Evolutionary conservation across 2,113 vertebrate species (phyloP), one percentile per base, ranked within the genome.

Genomic region (Podarcis raffonei): DNA sequence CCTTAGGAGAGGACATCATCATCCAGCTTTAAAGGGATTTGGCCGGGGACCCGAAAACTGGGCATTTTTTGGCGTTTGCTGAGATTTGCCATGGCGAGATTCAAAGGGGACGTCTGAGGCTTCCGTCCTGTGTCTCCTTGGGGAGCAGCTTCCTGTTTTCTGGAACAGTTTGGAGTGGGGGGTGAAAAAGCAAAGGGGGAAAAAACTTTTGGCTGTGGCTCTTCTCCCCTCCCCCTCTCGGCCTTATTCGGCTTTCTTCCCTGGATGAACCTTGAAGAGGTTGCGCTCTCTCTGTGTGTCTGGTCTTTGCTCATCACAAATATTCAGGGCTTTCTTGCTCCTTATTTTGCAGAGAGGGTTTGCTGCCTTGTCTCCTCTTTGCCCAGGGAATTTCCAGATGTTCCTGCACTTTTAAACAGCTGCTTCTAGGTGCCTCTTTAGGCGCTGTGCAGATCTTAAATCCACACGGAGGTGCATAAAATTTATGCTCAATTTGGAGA

Each of bases 71-170:
- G 87, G 87, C 87, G 0, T 9, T 11, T 7, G 22, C 16, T 27
- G n/a, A 12, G 15, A 1, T 83, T 89, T 89, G 81, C 87, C 81
- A 89, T 89, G 87, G 81, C 27, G 25, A 35, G 81, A 8, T 53
- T 89, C 62, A 84, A 89, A 74, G 81, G 71, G 53, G 62, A 35
- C 3, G 5, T 23, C 23, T n/a, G 25, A 27, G 72, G 81, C 23
- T 35, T 88, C 81, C 39, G 59, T 23, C 35, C 30, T 27, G 53
- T 2, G 37, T 32, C 37, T 32, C 87, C 27, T 30, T 4, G 15
- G 80, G 71, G 71, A 76, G 80, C 80, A 20, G 74, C 32, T 88
- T 88, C 87, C 80, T 88, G 62, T 76, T 68, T 89, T 66, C 87
- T 77, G 39, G 81, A 69, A 77, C 87, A 37, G 3, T 62, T 65